Conservation (phyloP, 1,140 invertebrate genomes). For the Calosoma granatense region DNA sequence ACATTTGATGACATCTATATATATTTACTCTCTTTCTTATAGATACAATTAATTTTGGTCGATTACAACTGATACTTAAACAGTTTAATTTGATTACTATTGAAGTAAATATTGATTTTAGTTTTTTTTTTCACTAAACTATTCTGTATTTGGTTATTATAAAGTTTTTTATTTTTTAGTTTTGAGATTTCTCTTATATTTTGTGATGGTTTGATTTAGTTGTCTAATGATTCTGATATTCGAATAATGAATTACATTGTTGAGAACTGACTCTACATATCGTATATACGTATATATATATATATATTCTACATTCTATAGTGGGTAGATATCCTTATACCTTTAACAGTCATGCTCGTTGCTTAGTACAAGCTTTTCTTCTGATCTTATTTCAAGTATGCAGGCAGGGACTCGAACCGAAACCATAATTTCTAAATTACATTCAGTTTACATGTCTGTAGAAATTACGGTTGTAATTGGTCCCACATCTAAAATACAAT, state of each 20-base stretch:
- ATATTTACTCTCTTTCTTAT: too few relatives aligned
- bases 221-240: not conserved
- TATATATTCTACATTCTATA: not conserved
- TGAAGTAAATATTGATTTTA: not conserved
- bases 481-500: not conserved
- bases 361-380: constrained; percentile 32
- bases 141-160: too few relatives aligned
- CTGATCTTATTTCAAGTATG: constrained; percentile 22
- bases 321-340: not conserved
- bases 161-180: not conserved
- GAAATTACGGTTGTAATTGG: not conserved
- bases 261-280: too few relatives aligned
- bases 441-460: not conserved
- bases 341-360: constrained; percentile 17
- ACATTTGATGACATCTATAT: too few relatives aligned
- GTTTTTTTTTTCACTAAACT: too few relatives aligned
- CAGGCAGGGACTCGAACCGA: constrained; percentile 35
- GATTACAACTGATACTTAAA: too few relatives aligned
- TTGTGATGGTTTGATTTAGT: not conserved
- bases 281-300: too few relatives aligned
- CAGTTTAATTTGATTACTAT: not conserved
- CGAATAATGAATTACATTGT: not conserved
- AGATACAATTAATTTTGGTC: too few relatives aligned
- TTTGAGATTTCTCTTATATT: not conserved
- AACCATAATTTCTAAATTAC: constrained; percentile 16